Evolutionary conservation across 1,140 invertebrate species (phyloP), one percentile per base, ranked within the genome.

Genomic region (Drosophila pseudoananassae): DNA sequence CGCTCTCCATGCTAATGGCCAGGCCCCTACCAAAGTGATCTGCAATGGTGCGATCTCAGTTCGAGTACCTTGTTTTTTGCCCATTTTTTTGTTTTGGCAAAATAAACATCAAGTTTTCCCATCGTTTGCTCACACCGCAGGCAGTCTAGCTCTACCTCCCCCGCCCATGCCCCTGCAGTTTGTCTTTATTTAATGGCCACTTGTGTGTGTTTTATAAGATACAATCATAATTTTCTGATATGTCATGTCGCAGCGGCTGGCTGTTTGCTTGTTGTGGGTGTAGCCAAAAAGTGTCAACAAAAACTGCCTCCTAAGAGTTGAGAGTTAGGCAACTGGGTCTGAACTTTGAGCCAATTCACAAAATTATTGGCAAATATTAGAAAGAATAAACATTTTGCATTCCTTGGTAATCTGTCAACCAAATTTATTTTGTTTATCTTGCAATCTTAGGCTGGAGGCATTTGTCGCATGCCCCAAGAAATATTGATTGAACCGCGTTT

Each of bases 151-250:
- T 33, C 9, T 23, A 9, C 14, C 5, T 14, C 27, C 0, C 14
- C n/a, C 10, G 10, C 15, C 7, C 36, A 27, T 36, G 33, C 38
- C 56, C n/a, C 70, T 29, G 45, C 63, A 55, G 36, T 55, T 58
- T 49, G 33, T 50, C 52, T 29, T 43, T n/a, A 43, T 55, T 29
- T 60, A 76, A 76, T 74, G 81, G 78, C 69, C 78, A 85, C 69
- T 85, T 77, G 78, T 82, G 65, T 87, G 82, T 87, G 60, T 78
- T 82, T 87, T 57, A 71, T 63, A 72, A 82, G 74, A 78, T 88
- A 88, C 80, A 78, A 88, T 82, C 72, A 87, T 87, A 88, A 78
- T 87, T 75, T 75, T 85, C 69, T 81, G 82, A 82, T 87, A 87
- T 78, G 75, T 87, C 83, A 87, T 78, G 70, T 55, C 60, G 82